Base-by-base conservation (phyloP, 1,140 invertebrate species). In the Magallana gigas region DNA sequence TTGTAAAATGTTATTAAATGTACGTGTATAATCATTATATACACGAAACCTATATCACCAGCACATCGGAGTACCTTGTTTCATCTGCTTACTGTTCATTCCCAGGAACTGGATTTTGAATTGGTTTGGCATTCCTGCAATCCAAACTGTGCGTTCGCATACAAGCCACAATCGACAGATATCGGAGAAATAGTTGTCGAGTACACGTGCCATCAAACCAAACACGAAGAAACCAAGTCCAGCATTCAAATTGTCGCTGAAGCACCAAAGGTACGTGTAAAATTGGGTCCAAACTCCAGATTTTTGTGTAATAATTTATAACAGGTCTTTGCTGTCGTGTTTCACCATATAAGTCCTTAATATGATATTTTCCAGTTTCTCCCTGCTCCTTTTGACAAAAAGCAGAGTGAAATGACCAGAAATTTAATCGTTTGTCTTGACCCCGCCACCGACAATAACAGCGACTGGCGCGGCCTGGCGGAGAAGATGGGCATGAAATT, bases 321-420 rank as follows among this genome's bases (percentile, higher is more conserved):
- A 18, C 11, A 76, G 12, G 23, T 9, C 36, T 48, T 48, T 48
- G 36, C 36, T 48, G 36, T 48, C 36, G 36, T 48, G 36, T 48
- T 48, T 48, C 36, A 48, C 36, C 0, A 23, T 48, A 5, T 4
- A 48, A 48, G 36, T 48, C 36, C 36, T 48, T 2, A 48, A 48
- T 0, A 48, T 48, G 36, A 5, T 48, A 48, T 8, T 12, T 76
- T 76, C 5, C 68, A 76, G 68, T 11, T 76, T 76, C 68, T 76
- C 29, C 68, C 68, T 8, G 14, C 68, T 6, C 68, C 68, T 4
- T 76, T 76, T 76, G 68, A 76, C 68, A 29, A 76, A 29, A 76
- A 76, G 23, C 68, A 76, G 18, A 76, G 68, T 76, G 68, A 36
- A 76, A 76, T 76, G 68, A 76, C 68, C 23, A 84, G 58, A 81